Conservation (phyloP, 2,888 invertebrate genomes). For the Marronus borbonicus region DNA sequence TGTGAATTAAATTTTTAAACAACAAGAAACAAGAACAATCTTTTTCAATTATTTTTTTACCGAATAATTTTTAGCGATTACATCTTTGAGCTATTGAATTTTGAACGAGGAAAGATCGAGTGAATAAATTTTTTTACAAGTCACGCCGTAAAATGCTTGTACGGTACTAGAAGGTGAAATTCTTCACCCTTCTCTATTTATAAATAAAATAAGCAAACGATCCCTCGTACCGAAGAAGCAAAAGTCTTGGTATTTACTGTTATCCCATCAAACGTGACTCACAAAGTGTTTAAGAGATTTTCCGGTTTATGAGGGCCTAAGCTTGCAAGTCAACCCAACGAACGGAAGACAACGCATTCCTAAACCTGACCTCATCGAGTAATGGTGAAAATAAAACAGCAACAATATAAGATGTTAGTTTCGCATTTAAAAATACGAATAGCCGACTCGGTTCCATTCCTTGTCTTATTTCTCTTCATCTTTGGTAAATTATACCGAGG, state of each 20-base stretch:
- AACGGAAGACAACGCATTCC: constrained; percentile 21
- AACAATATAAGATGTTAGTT: too few species aligned
- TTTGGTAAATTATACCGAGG: too few species aligned
- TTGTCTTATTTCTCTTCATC: too few species aligned
- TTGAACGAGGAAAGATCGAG: too few species aligned
- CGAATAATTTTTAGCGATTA: too few species aligned
- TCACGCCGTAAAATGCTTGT: too few species aligned
- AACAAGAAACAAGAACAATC: too few species aligned
- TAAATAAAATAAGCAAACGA: not conserved
- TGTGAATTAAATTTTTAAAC: too few species aligned
- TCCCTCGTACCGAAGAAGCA: not conserved
- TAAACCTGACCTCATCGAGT: constrained; percentile 11
- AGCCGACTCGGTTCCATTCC: too few species aligned
- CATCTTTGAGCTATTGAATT: too few species aligned
- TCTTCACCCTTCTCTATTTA: not conserved
- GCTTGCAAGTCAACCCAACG: not conserved
- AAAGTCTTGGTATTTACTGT: not conserved
- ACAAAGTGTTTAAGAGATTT: constrained; percentile 3
- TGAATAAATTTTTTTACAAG: not conserved
- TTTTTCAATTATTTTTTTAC: too few species aligned
- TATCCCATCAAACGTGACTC: constrained; percentile 7
- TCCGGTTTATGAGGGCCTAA: not conserved
- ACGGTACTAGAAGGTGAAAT: not conserved
- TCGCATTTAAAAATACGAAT: too few species aligned
- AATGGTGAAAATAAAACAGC: not conserved